A percentile compares a stretch with the other conserved stretches of the same genome.
These are phyloP conservation scores for Rhinolophus sinicus DNA, from an alignment of 2,113 vertebrate species.

Conservation along the genomic window DNA sequence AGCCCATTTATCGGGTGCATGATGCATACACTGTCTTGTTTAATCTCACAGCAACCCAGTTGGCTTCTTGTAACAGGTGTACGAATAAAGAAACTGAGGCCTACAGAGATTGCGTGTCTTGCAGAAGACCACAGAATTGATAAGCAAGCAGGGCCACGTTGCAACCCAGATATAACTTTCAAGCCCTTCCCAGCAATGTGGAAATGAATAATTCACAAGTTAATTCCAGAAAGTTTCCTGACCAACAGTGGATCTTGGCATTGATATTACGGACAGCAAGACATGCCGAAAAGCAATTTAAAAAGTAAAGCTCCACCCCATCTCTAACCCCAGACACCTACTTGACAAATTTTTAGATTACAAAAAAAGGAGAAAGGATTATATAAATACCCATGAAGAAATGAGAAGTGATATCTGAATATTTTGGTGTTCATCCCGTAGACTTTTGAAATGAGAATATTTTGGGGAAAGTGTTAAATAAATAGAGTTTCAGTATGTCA, in stretches of 20 bases:
- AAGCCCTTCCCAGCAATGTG: not conserved
- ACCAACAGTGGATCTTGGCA: not conserved
- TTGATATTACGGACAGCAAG: not conserved
- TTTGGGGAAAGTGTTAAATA: not conserved
- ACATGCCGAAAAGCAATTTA: not conserved
- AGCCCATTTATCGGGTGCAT: fast-evolving
- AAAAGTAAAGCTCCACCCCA: not conserved
- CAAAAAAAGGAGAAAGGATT: not conserved
- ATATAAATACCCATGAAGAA: not conserved
- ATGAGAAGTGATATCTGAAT: not conserved
- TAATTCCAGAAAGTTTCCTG: not conserved
- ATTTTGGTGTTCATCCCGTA: not conserved
- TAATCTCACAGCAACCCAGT: too few species aligned
- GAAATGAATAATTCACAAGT: not conserved
- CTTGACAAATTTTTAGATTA: not conserved
- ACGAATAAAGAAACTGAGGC: not conserved
- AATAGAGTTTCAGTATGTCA: fast-evolving
- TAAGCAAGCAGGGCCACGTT: too few species aligned
- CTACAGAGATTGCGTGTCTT: too few species aligned
- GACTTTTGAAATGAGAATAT: not conserved
- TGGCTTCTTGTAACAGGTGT: too few species aligned
- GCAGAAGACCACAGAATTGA: not conserved
- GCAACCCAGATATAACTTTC: not conserved
- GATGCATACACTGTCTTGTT: fast-evolving
- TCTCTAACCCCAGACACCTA: not conserved